These are phyloP conservation scores for Bolborhynchus lineola DNA, from an alignment of 2,113 vertebrate species.

Conservation along the genomic window DNA sequence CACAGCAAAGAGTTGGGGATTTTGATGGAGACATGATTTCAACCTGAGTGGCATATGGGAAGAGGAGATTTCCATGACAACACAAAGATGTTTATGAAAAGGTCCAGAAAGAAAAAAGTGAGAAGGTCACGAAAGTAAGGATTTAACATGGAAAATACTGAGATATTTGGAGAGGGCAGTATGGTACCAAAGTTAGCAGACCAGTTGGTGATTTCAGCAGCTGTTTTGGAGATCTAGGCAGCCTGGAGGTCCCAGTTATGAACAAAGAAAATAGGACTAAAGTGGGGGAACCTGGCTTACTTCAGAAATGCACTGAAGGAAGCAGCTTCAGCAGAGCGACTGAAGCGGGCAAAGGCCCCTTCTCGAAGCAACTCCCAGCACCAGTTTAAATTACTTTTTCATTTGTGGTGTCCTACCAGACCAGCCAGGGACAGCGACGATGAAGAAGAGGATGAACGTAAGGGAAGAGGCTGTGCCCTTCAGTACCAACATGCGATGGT, in stretches of 20 bases:
- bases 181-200: background rate
- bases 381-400: background rate
- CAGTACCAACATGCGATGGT: conserved; percentile 90
- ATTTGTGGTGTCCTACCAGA: conserved; percentile 36
- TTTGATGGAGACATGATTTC: background rate
- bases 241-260: background rate
- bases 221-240: background rate
- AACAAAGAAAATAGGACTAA: background rate
- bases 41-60: background rate
- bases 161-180: background rate
- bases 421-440: conserved; percentile 86
- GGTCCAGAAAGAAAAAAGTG: background rate
- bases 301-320: background rate
- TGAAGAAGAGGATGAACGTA: conserved; percentile 82
- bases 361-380: background rate
- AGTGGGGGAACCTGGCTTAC: background rate
- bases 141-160: background rate
- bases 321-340: background rate
- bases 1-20: background rate
- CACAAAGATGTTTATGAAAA: background rate
- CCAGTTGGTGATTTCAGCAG: background rate
- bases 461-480: conserved; percentile 85
- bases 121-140: background rate
- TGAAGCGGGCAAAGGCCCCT: background rate
- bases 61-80: conserved; percentile 14